phyloP scores from a whole-genome alignment of 2,113 vertebrate species.

The Sander lucioperca region DNA sequence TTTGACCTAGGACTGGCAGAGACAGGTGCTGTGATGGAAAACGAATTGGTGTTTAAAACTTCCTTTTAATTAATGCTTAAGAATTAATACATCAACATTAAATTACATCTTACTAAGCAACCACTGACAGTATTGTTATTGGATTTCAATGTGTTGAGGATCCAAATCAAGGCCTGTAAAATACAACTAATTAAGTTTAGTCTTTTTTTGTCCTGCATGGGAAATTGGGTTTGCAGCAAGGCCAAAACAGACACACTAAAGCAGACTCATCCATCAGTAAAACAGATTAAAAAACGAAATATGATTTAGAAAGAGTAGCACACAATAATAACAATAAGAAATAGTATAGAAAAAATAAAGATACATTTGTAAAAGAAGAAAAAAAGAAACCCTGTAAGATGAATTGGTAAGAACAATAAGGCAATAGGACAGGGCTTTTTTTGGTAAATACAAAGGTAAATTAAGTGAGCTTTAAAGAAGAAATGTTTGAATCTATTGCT shows the following conservation, averaged over 20 bases:
- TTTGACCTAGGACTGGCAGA: constrained; percentile 19
- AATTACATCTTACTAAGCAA: neutral
- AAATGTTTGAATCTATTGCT: neutral
- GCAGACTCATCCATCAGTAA: neutral
- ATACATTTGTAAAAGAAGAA: neutral
- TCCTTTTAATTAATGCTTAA: neutral
- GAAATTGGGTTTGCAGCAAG: neutral
- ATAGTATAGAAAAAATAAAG: neutral
- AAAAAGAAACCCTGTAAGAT: neutral
- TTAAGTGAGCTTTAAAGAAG: neutral
- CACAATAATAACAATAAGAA: neutral
- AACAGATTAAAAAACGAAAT: neutral
- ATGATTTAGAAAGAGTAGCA: neutral
- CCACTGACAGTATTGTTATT: constrained; percentile 25
- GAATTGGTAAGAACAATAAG: neutral
- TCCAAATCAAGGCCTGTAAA: constrained; percentile 15
- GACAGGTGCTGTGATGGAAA: constrained; percentile 9
- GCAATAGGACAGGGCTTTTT: neutral
- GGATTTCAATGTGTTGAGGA: constrained; percentile 44
- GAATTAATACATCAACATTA: neutral
- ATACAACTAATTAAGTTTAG: neutral
- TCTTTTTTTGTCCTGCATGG: neutral
- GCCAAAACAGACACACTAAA: constrained; percentile 8
- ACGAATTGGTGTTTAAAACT: neutral
- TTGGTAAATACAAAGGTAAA: neutral